phyloP scores from a whole-genome alignment of 2,888 invertebrate genomes.

The Prosapia bicincta region DNA sequence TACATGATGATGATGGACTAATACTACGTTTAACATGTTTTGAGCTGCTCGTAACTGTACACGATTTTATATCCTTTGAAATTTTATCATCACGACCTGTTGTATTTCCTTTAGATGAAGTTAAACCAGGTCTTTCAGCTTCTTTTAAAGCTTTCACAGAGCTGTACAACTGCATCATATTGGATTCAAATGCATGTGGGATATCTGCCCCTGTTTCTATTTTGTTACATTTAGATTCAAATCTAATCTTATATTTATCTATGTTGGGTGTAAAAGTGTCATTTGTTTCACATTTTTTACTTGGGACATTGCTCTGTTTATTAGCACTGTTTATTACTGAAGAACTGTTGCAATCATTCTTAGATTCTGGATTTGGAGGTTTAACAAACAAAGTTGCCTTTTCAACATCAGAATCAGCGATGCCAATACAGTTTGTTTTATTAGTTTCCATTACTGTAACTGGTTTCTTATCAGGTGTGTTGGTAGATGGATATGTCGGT shows the following conservation, averaged over 20 bases:
- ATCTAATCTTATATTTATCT: neutral
- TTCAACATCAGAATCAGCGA: neutral
- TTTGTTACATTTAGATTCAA: neutral
- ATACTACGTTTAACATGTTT: neutral
- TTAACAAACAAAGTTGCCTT: neutral
- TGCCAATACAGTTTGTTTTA: neutral
- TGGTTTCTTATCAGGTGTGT: neutral
- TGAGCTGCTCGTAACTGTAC: neutral
- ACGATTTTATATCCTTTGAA: neutral
- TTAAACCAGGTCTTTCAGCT: slow-evolving; percentile 8
- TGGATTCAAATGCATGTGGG: slow-evolving; percentile 18
- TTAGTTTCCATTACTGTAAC: neutral
- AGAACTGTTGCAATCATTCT: neutral
- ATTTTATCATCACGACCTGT: neutral
- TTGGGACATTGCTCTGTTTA: neutral
- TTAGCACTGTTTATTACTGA: neutral
- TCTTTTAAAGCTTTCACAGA: slow-evolving; percentile 19
- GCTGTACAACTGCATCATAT: slow-evolving; percentile 20
- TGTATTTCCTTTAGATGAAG: neutral
- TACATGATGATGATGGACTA: neutral
- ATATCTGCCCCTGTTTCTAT: neutral
- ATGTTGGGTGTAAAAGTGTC: neutral
- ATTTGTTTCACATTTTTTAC: neutral
- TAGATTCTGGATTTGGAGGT: neutral
- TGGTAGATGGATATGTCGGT: neutral